phyloP scores from a whole-genome alignment of 2,113 vertebrate species.

The Notothenia coriiceps region DNA sequence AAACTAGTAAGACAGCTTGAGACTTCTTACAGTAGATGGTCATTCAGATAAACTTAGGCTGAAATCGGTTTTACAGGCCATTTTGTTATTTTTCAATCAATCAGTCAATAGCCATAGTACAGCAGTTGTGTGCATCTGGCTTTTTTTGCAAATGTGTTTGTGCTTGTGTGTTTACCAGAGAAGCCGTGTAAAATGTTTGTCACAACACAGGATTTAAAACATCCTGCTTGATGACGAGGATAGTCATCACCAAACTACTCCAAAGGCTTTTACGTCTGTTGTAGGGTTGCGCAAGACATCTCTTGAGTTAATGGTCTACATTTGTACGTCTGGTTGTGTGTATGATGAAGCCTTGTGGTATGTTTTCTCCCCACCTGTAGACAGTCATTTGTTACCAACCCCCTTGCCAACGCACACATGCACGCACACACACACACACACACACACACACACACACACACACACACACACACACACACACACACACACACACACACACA shows the following conservation, averaged over 20 bases:
- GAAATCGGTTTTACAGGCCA: background rate
- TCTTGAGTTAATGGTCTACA: background rate
- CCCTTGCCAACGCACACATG: background rate
- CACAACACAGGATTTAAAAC: slow-evolving; percentile 45
- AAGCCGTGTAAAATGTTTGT: slow-evolving; percentile 43
- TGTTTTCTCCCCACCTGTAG: slow-evolving; percentile 63
- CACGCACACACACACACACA: slow-evolving; percentile 4
- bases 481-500: slow-evolving; percentile 20
- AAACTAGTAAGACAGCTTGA: slow-evolving; percentile 21
- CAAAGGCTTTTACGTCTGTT: background rate
- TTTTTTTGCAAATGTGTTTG: slow-evolving; percentile 32
- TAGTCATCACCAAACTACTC: slow-evolving; percentile 32
- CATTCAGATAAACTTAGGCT: slow-evolving; percentile 20
- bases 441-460: slow-evolving; percentile 23
- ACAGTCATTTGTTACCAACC: slow-evolving; percentile 46
- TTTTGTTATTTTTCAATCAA: background rate
- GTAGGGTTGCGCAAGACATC: slow-evolving; percentile 36
- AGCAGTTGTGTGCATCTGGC: slow-evolving; percentile 9
- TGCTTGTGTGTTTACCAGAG: slow-evolving; percentile 40
- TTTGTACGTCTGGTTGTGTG: slow-evolving; percentile 41
- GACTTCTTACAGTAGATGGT: background rate
- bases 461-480: no score
- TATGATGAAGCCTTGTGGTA: slow-evolving; percentile 44
- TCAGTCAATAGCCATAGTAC: background rate
- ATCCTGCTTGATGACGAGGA: slow-evolving; percentile 54